These are phyloP conservation scores for Apamea sordens DNA, from an alignment of 2,888 invertebrate species.

Conservation along the genomic window DNA sequence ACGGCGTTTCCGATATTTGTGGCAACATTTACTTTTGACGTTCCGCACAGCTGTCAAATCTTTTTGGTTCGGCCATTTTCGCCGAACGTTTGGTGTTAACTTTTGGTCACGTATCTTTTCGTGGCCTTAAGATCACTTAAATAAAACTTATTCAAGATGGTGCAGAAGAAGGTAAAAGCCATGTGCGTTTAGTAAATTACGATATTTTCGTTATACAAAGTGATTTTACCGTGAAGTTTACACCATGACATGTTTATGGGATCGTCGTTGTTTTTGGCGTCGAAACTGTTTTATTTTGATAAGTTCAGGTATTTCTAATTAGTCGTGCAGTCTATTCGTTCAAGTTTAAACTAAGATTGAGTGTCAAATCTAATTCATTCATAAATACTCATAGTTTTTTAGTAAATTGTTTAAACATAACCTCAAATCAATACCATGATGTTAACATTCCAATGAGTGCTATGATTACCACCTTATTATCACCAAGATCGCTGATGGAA, in stretches of 20 bases:
- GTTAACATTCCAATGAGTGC: conserved; percentile 75
- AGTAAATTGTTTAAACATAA: conserved; percentile 69
- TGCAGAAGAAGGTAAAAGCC: conserved; percentile 90
- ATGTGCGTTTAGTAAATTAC: conserved; percentile 85
- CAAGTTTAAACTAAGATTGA: not conserved
- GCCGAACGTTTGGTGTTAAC: conserved; percentile 88
- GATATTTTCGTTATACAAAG: conserved; percentile 79
- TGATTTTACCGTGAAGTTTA: conserved; percentile 72
- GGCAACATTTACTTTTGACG: conserved; percentile 65
- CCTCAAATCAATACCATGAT: conserved; percentile 83
- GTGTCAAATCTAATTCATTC: not conserved
- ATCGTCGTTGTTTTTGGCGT: conserved; percentile 72
- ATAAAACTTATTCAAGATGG: conserved; percentile 88
- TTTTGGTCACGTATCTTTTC: conserved; percentile 88
- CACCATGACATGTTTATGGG: conserved; percentile 72
- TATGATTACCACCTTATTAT: conserved; percentile 80
- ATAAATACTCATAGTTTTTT: not conserved
- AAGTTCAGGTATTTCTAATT: conserved; percentile 46
- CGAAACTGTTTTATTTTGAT: conserved; percentile 65
- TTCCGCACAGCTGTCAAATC: conserved; percentile 70
- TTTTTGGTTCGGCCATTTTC: conserved; percentile 89
- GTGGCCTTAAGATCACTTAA: conserved; percentile 87
- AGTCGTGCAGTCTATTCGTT: conserved; percentile 28
- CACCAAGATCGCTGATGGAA: conserved; percentile 82
- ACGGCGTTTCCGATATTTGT: conserved; percentile 40